Base-by-base conservation (phyloP, 2,113 vertebrate species). In the Amazona guildingii region DNA sequence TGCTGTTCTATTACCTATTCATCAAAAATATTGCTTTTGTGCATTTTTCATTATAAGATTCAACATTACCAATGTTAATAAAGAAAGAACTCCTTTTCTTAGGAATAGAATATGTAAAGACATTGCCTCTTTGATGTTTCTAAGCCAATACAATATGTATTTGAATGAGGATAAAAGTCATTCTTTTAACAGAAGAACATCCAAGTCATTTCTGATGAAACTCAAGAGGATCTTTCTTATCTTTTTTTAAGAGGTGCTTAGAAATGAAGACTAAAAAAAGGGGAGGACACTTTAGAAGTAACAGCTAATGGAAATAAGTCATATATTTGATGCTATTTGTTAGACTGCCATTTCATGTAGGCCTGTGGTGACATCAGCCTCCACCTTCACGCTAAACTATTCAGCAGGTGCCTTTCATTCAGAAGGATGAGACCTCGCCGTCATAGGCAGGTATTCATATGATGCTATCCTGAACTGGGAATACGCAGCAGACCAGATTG, bases 31-130 rank as follows among this genome's bases (percentile, higher is more conserved):
- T 52, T 59, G 97, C 95, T 93, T 98, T 98, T 98, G 97, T 98
- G 98, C 98, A 98, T 98, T 98, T 98, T 98, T 98, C 97, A 98
- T 98, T 97, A 98, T 97, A 98, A 98, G 98, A 97, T 97, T 98
- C 97, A 98, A 98, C 98, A 98, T 98, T 98, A 98, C 97, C 97
- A 94, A 97, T 95, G 96, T 98, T 98, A 98, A 98, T 98, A 98
- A 98, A 98, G 98, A 94, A 73, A 97, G 94, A 97, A 92, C 94
- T 97, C 91, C 94, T 97, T 97, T 97, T 92, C 97, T 98, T 96
- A 94, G 97, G 97, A 96, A 98, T 98, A 95, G 97, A 98, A 98
- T 98, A 98, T 98, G 97, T 97, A 98, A 98, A 96, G 95, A 97
- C 97, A 97, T 48, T 81, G 96, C 79, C 88, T 93, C 97, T 98